phyloP scores from a whole-genome alignment of 2,888 invertebrate species.

The Polydrusus tereticollis region DNA sequence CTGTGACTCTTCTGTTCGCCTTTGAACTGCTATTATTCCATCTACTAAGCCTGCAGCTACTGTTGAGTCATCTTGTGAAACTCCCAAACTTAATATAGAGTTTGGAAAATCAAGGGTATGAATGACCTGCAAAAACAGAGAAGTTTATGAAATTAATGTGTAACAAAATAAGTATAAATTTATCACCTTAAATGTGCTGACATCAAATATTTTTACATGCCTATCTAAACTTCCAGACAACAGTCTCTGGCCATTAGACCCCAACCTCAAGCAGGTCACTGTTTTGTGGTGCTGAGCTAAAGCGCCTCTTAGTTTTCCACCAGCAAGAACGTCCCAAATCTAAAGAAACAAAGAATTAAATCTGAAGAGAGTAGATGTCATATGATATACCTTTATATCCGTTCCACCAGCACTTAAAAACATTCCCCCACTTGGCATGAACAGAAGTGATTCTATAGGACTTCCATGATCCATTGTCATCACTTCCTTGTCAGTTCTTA shows the following conservation, averaged over 20 bases:
- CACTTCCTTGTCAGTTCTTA: slow-evolving; percentile 77
- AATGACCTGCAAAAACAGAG: slow-evolving; percentile 69
- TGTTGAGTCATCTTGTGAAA: slow-evolving; percentile 82
- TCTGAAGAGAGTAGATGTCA: not conserved
- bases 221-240: slow-evolving; percentile 93
- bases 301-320: slow-evolving; percentile 86
- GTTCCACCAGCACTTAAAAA: slow-evolving; percentile 90
- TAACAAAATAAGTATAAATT: not conserved
- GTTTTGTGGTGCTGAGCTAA: slow-evolving; percentile 96
- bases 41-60: slow-evolving; percentile 94
- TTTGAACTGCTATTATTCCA: slow-evolving; percentile 89
- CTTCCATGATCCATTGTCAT: slow-evolving; percentile 87
- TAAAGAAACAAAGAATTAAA: slow-evolving; percentile 67
- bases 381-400: slow-evolving; percentile 43
- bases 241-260: slow-evolving; percentile 84
- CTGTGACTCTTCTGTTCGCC: slow-evolving; percentile 74
- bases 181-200: slow-evolving; percentile 79
- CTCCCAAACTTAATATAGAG: slow-evolving; percentile 88
- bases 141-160: not conserved
- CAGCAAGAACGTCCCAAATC: slow-evolving; percentile 93
- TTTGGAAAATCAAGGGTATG: slow-evolving; percentile 93
- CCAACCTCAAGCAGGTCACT: slow-evolving; percentile 87
- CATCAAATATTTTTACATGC: slow-evolving; percentile 93
- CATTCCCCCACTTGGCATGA: slow-evolving; percentile 90
- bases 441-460: slow-evolving; percentile 90